Percentiles rank a stretch among this genome's conserved stretches.
Evolutionary conservation across 2,113 vertebrate species (phyloP).

Genomic region (Crypturellus undulatus): DNA sequence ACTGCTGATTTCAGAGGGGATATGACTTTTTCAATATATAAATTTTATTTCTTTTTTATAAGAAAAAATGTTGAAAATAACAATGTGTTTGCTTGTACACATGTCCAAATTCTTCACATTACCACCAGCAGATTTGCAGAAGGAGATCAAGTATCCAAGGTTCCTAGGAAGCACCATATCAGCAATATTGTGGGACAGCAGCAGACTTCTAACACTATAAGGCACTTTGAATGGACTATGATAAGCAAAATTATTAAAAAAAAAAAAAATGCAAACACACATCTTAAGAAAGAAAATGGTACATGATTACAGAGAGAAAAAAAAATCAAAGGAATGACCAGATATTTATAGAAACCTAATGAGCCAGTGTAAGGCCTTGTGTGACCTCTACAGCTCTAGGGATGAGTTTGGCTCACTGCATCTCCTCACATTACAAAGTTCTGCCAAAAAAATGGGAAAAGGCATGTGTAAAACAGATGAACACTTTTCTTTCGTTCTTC

Average conservation of each 20-base stretch:
- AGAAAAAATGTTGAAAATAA: not conserved
- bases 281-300: not conserved
- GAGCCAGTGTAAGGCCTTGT: not conserved
- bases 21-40: not conserved
- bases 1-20: not conserved
- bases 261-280: not conserved
- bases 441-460: not conserved
- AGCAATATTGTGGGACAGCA: not conserved
- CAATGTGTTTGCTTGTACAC: not conserved
- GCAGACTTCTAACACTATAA: not conserved
- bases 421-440: constrained; percentile 35
- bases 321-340: not conserved
- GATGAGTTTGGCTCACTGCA: not conserved
- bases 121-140: not conserved
- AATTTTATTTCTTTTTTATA: not conserved
- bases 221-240: not conserved
- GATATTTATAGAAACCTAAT: constrained; percentile 24
- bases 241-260: not conserved
- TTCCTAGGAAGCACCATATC: not conserved
- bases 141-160: not conserved
- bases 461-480: constrained; percentile 58
- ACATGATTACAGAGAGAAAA: not conserved
- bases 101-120: not conserved
- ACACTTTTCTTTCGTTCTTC: constrained; percentile 7
- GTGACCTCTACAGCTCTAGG: constrained; percentile 30